A percentile compares a stretch with the other conserved stretches of the same genome.
Evolutionary conservation across 2,797 vertebrate species (phyloP).

Genomic region (Ispidina picta): DNA sequence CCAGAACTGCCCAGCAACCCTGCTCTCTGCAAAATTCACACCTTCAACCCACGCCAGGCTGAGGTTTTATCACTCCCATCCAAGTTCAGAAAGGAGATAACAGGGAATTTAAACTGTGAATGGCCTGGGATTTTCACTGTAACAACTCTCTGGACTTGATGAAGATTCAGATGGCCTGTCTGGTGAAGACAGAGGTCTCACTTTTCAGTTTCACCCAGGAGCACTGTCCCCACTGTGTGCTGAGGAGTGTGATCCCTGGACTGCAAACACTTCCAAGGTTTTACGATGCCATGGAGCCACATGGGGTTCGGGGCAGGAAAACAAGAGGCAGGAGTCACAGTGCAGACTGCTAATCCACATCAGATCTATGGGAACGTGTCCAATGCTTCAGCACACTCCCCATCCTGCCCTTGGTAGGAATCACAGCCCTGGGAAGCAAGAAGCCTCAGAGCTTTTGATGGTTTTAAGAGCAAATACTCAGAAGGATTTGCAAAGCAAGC

Average conservation of each 20-base stretch:
- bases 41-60: neutral
- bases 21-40: constrained; percentile 8
- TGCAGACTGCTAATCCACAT: neutral
- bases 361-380: constrained; percentile 10
- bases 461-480: constrained; percentile 43
- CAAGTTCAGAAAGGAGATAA: neutral
- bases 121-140: neutral
- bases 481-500: constrained; percentile 37
- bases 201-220: constrained; percentile 9
- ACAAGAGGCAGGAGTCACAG: constrained; percentile 11
- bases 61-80: neutral
- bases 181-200: neutral
- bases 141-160: neutral
- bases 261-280: neutral
- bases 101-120: constrained; percentile 4
- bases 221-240: accelerated
- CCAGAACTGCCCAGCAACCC: neutral
- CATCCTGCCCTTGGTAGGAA: neutral
- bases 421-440: constrained; percentile 14
- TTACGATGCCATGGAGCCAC: neutral
- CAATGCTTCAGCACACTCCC: neutral
- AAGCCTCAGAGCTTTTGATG: constrained; percentile 28
- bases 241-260: neutral
- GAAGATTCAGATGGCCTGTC: neutral
- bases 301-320: neutral